Conservation (phyloP, 2,888 invertebrate genomes). For the Drosophila mimetica region DNA sequence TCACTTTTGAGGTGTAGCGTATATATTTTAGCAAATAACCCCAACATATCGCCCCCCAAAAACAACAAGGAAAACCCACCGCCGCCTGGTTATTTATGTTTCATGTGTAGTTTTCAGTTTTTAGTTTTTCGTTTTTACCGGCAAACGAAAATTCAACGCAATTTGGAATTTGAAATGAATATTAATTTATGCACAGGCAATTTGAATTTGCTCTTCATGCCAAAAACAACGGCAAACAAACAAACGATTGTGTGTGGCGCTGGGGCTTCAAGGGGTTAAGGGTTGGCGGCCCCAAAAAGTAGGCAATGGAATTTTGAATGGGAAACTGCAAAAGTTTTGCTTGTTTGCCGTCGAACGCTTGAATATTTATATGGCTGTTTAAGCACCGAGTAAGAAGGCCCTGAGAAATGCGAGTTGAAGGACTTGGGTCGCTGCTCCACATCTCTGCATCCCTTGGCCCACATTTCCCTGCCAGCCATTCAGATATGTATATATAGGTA, state of each 20-base stretch:
- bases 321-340: conserved; percentile 44
- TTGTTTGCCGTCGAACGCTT: conserved; percentile 40
- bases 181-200: conserved; percentile 66
- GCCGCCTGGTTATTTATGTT: conserved; percentile 27
- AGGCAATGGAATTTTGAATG: conserved; percentile 53
- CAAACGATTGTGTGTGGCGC: background rate
- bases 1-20: background rate
- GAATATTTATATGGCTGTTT: conserved; percentile 58
- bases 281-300: conserved; percentile 19
- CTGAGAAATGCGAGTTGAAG: conserved; percentile 30
- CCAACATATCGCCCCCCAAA: background rate
- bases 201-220: conserved; percentile 44
- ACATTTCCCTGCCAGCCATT: background rate
- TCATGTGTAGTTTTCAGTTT: conserved; percentile 20
- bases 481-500: background rate
- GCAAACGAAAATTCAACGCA: conserved; percentile 42
- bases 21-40: background rate
- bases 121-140: conserved; percentile 6
- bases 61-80: background rate
- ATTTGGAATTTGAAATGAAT: conserved; percentile 63
- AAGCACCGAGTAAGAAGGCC: conserved; percentile 38
- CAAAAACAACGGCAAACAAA: conserved; percentile 15
- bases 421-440: conserved; percentile 16
- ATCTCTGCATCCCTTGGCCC: conserved; percentile 2
- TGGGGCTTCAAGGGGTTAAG: background rate